Evolutionary conservation across 1,140 invertebrate species (phyloP).

Genomic region (Nasonia longicornis): DNA sequence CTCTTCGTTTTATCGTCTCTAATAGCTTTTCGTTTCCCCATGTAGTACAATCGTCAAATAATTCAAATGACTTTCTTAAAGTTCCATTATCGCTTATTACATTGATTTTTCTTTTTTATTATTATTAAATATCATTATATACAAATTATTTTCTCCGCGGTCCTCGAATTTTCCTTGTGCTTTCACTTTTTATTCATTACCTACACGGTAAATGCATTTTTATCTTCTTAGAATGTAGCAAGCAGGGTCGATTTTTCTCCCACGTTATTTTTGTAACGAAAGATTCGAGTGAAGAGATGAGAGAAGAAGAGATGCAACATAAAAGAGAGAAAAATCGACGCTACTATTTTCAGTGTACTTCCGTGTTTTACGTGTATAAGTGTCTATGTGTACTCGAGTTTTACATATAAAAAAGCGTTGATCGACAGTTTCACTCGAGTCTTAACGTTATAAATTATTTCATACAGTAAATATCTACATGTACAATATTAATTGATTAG

Average conservation of each 20-base stretch:
- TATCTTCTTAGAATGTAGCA: conserved; percentile 15
- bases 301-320: conserved; percentile 11
- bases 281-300: conserved; percentile 15
- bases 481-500: conserved; percentile 55
- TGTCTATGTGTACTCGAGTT: conserved; percentile 47
- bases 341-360: not conserved
- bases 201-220: conserved; percentile 45
- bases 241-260: conserved; percentile 26
- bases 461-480: conserved; percentile 61
- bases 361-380: not conserved
- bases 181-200: conserved; percentile 39
- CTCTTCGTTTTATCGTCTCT: conserved; percentile 14
- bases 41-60: conserved; percentile 30
- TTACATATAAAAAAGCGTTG: conserved; percentile 65
- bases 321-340: conserved; percentile 31
- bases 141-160: conserved; percentile 30
- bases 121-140: conserved; percentile 41
- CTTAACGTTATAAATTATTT: conserved; percentile 53
- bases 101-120: conserved; percentile 22
- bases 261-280: conserved; percentile 11
- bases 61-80: conserved; percentile 47
- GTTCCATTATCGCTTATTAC: conserved; percentile 48
- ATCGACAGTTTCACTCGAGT: conserved; percentile 63
- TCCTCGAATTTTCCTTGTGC: conserved; percentile 50
- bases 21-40: conserved; percentile 24